Conservation (phyloP, 2,888 invertebrate species). For the Pollenia amentaria region DNA sequence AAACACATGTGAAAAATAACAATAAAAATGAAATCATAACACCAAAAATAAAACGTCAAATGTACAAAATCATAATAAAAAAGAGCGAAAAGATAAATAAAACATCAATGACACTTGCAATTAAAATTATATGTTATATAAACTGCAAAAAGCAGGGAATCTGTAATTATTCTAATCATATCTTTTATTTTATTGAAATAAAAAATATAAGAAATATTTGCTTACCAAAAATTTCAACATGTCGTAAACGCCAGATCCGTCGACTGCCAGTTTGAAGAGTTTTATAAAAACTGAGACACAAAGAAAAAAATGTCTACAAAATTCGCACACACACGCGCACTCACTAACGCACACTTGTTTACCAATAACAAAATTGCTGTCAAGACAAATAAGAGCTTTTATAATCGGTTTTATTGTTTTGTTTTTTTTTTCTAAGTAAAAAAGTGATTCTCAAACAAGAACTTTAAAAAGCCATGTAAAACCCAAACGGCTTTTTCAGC, state of each 20-base stretch:
- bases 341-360: slow-evolving; percentile 12
- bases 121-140: not conserved
- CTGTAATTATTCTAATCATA: too few relatives aligned
- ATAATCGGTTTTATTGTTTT: not conserved
- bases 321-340: slow-evolving; percentile 8
- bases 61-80: not conserved
- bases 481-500: too few relatives aligned
- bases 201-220: not conserved
- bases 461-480: too few relatives aligned
- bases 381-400: slow-evolving; percentile 41
- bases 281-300: slow-evolving; percentile 76
- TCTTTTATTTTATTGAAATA: too few relatives aligned
- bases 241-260: slow-evolving; percentile 77
- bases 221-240: slow-evolving; percentile 83
- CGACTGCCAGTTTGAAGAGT: slow-evolving; percentile 80
- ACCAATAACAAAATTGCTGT: slow-evolving; percentile 41
- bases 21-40: slow-evolving; percentile 57
- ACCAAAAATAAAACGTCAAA: slow-evolving; percentile 65
- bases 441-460: not conserved
- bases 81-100: not conserved
- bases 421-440: not conserved
- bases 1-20: slow-evolving; percentile 1
- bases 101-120: slow-evolving; percentile 13
- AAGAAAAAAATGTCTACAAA: slow-evolving; percentile 47
- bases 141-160: not conserved